These are phyloP conservation scores for Manis javanica DNA, from an alignment of 2,797 vertebrate genomes.

Conservation along the genomic window DNA sequence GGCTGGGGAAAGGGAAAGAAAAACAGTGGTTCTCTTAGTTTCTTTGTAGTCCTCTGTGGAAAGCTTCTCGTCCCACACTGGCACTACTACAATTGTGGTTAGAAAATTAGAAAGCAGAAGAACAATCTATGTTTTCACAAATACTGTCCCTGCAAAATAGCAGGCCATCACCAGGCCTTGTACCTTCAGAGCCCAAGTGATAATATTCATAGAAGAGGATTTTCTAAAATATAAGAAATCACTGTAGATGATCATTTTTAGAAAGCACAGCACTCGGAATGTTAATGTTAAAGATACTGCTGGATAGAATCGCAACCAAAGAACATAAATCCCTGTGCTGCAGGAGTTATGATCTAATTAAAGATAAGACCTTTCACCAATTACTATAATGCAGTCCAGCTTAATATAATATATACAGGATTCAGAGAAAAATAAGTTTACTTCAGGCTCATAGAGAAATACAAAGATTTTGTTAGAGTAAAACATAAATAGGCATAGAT, in stretches of 20 bases:
- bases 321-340: not conserved
- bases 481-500: not conserved
- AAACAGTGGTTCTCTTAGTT: not conserved
- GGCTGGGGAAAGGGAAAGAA: not conserved
- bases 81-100: not conserved
- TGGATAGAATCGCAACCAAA: not conserved
- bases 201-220: not conserved
- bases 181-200: not conserved
- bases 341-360: not conserved
- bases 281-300: not conserved
- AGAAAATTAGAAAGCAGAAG: not conserved
- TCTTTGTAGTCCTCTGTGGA: not conserved
- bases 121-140: not conserved
- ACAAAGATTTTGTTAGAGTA: not conserved
- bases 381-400: not conserved
- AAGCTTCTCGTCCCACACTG: not conserved
- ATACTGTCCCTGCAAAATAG: not conserved
- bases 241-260: not conserved
- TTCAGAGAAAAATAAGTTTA: not conserved
- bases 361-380: not conserved
- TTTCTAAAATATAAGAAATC: conserved; percentile 2
- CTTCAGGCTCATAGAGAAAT: not conserved
- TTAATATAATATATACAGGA: not conserved
- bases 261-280: not conserved
- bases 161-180: not conserved